Base-by-base conservation (phyloP, 2,888 invertebrate genomes). In the Steinernema scapterisci region DNA sequence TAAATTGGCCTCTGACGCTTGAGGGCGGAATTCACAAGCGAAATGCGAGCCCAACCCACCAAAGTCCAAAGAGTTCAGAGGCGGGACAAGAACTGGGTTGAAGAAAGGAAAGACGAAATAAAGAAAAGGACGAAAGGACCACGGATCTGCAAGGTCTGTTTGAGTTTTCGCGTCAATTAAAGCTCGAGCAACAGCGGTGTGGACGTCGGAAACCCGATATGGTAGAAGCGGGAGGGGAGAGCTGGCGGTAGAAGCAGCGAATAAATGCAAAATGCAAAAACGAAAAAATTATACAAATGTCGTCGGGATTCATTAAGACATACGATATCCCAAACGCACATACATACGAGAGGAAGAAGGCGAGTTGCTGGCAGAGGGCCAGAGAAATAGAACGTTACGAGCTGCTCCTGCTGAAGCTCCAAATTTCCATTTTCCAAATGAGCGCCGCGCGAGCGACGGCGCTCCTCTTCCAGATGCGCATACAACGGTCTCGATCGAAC, bases 151-250 rank as follows among this genome's bases (percentile, higher is more conserved):
- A 25, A 63, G 21, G 27, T 63, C 27, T 63, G 31, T 63, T 63
- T 63, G 63, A 63, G 38, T 63, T 63, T 63, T 6, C 11, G 54
- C 21, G 25, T 54, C 63, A 63, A 63, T 63, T 63, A 63, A 31
- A 31, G 31, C 16, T 21, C 31, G 1, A n/a, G 52, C 21, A 5
- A 52, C 16, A 63, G 19, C 23, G 19, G 25, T 54, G 45, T 16
- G 48, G 48, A 16, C 48, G 6, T 23, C 54, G 23, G 31, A 31
- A 63, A 63, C 19, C 63, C 31, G 63, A 63, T 27, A 27, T 25
- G 54, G 54, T 21, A 3, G 21, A n/a, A n/a, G n/a, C n/a, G n/a
- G n/a, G n/a, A n/a, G n/a, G n/a, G n/a, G n/a, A n/a, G n/a, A n/a
- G n/a, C n/a, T n/a, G n/a, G n/a, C n/a, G n/a, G n/a, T n/a, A n/a